Base-by-base conservation (phyloP, 2,888 invertebrate genomes). In the Drosophila nigritarsus region DNA sequence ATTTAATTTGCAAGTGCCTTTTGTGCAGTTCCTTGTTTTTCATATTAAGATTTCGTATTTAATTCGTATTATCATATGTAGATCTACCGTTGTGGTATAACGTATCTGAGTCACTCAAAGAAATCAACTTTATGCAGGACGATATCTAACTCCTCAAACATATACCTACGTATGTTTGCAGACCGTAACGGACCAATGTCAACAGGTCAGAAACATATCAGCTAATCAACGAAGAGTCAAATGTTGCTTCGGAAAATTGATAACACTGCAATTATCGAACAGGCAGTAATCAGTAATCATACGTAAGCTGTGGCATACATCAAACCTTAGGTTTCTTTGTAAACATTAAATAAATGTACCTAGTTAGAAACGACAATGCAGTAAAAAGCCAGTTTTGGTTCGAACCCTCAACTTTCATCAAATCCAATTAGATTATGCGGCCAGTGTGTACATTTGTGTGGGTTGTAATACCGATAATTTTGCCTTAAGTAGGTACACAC, bases 401-500 rank as follows among this genome's bases (percentile, higher is more conserved):
- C 4, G 18, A 54, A 24, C 34, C 5, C 6, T 36, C 18, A 36
- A 18, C 38, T 30, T 50, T 2, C 8, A 5, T n/a, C 24, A 40
- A n/a, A 15, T 29, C 36, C 34, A 51, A 36, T 65, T 30, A 51
- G 51, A 20, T 18, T 0, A 7, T 3, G 49, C 5, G 24, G 18
- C 38, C 59, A 36, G 38, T 68, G 61, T 63, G 40, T 63, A 32
- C 54, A 50, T 3, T 8, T 38, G 20, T 32, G 3, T 15, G 8
- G 8, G 15, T 45, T 45, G 18, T 54, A 24, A 3, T 49, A n/a
- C 2, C 20, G 55, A 66, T 51, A 62, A 1, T 24, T 67, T 29
- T 18, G 11, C 48, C n/a, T 27, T 6, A 9, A 0, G 11, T 40
- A 13, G 7, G 80, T 54, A 51, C 50, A 78, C 77, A 78, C 75